These are phyloP conservation scores for Actinia tenebrosa DNA, from an alignment of 64 coral and sea anemone species.

Conservation along the genomic window DNA sequence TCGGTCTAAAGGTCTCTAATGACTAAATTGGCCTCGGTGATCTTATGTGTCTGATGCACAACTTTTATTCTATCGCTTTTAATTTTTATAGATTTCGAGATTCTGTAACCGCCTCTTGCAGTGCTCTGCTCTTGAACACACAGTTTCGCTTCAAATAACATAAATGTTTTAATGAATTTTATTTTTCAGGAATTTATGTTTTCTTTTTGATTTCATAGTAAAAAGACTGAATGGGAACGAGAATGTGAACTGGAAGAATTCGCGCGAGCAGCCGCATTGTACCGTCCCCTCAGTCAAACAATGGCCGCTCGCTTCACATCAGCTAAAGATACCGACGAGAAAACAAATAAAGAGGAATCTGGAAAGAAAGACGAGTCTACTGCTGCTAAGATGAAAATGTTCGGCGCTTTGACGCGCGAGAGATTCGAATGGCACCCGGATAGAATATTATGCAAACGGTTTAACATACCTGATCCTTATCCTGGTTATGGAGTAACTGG, in stretches of 20 bases:
- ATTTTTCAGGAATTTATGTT: background rate
- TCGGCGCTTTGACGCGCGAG: slow-evolving; percentile 87
- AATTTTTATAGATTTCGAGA: too few species aligned
- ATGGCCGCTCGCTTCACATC: slow-evolving; percentile 90
- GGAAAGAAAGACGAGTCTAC: slow-evolving; percentile 46
- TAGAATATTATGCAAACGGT: slow-evolving; percentile 79
- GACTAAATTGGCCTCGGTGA: too few species aligned
- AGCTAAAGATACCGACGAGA: slow-evolving; percentile 80
- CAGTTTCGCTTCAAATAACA: too few species aligned
- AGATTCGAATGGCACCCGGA: slow-evolving; percentile 94
- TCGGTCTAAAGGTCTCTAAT: too few species aligned
- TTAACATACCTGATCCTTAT: slow-evolving; percentile 97
- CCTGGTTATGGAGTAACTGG: slow-evolving; percentile 60
- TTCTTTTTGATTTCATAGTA: slow-evolving; percentile 28
- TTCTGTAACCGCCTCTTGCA: too few species aligned
- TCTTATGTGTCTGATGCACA: too few species aligned
- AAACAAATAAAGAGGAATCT: slow-evolving; percentile 32
- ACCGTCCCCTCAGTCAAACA: slow-evolving; percentile 59
- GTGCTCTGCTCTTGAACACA: background rate
- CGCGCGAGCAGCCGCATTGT: slow-evolving; percentile 60
- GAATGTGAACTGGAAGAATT: slow-evolving; percentile 96
- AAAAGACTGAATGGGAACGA: slow-evolving; percentile 93
- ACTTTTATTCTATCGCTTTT: too few species aligned
- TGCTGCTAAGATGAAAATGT: slow-evolving; percentile 93
- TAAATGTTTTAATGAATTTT: background rate